A percentile compares a stretch with the other conserved stretches of the same genome.
These are phyloP conservation scores for Netelia virgata DNA, from an alignment of 2,888 invertebrate species.

Conservation along the genomic window DNA sequence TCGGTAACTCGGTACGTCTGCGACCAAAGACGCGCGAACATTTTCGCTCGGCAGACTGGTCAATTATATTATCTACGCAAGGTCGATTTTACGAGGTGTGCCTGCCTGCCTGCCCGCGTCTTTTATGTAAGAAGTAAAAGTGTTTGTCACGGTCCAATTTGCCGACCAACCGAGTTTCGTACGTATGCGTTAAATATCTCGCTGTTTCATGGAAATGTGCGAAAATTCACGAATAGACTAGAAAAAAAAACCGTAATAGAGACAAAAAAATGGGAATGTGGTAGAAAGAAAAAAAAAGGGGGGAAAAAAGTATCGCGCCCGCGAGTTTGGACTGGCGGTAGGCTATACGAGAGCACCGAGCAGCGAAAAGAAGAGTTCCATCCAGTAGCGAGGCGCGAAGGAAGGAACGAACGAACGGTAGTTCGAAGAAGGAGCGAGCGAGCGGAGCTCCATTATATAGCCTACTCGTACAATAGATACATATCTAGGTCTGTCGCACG, in stretches of 20 bases:
- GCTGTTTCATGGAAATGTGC: too few species aligned
- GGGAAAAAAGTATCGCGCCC: too few species aligned
- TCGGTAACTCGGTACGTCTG: background rate
- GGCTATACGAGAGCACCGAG: background rate
- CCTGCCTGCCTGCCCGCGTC: background rate
- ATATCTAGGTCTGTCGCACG: constrained; percentile 78
- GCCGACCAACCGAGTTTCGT: too few species aligned
- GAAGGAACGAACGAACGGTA: constrained; percentile 30
- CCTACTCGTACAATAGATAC: constrained; percentile 77
- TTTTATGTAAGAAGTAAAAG: constrained; percentile 1
- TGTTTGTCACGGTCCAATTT: too few species aligned
- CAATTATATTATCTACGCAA: constrained; percentile 31
- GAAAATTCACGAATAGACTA: too few species aligned
- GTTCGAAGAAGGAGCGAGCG: constrained; percentile 41
- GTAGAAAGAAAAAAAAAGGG: too few species aligned
- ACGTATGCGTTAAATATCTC: too few species aligned
- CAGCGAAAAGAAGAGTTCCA: constrained; percentile 1
- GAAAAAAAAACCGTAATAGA: too few species aligned
- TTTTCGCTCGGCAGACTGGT: background rate
- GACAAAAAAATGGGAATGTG: too few species aligned
- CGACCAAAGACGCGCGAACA: background rate
- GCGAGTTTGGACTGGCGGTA: background rate
- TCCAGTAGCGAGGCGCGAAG: background rate
- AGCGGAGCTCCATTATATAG: constrained; percentile 75
- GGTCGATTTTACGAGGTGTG: constrained; percentile 36